These are phyloP conservation scores for Hemitrygon akajei DNA, from an alignment of 2,797 vertebrate genomes.

Conservation along the genomic window DNA sequence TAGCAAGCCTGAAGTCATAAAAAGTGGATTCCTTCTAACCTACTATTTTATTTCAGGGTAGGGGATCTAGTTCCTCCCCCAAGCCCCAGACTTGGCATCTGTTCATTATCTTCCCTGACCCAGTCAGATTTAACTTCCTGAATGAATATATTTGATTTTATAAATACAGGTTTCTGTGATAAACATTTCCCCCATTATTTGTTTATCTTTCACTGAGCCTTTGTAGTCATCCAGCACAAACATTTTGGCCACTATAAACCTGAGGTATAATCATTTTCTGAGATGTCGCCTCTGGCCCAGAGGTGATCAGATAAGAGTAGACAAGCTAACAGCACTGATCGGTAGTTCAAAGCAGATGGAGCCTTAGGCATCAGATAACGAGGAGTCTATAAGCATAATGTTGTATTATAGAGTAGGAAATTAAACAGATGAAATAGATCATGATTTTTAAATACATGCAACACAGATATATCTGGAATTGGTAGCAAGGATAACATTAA, in stretches of 20 bases:
- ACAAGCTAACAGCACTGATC: constrained; percentile 40
- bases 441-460: constrained; percentile 38
- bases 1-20: neutral
- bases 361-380: constrained; percentile 40
- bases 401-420: constrained; percentile 41
- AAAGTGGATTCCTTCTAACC: neutral
- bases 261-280: neutral
- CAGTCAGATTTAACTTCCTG: neutral
- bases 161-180: neutral
- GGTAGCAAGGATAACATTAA: constrained; percentile 36
- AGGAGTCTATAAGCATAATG: neutral
- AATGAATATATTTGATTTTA: neutral
- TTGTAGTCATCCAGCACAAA: too few species aligned
- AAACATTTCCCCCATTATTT: neutral
- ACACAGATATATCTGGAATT: constrained; percentile 41
- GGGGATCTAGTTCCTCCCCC: neutral
- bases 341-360: constrained; percentile 42
- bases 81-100: neutral
- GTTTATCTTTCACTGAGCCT: neutral
- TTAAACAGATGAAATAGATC: constrained; percentile 44
- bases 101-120: neutral
- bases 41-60: neutral
- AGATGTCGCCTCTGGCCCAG: constrained; percentile 45
- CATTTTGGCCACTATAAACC: constrained; percentile 41
- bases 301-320: constrained; percentile 43